Conservation (phyloP, 2,797 vertebrate species). For the Enteromius argenteus region DNA sequence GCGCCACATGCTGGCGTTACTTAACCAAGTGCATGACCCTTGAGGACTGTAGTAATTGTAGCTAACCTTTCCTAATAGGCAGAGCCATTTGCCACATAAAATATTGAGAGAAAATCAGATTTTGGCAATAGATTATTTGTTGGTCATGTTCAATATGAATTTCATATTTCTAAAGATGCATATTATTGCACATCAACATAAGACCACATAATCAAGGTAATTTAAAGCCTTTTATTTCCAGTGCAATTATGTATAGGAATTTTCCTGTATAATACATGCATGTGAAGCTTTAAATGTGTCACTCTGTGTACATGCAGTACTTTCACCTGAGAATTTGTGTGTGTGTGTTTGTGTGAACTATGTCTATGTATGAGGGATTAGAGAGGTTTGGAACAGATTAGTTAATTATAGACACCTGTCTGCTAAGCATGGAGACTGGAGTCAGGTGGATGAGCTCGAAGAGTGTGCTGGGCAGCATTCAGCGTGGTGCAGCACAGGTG, state of each 20-base stretch:
- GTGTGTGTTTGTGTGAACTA: constrained; percentile 46
- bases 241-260: neutral
- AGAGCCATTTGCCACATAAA: neutral
- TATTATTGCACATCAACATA: neutral
- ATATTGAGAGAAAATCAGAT: neutral
- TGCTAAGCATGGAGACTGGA: constrained; percentile 76
- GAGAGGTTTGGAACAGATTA: constrained; percentile 82
- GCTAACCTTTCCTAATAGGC: neutral
- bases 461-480: constrained; percentile 54
- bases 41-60: constrained; percentile 20
- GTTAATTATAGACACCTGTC: constrained; percentile 84
- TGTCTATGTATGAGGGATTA: constrained; percentile 77
- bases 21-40: constrained; percentile 17
- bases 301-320: neutral
- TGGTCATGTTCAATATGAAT: neutral
- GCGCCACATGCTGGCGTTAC: constrained; percentile 37
- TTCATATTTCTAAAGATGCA: neutral
- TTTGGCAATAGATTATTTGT: neutral
- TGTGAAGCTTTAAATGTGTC: neutral
- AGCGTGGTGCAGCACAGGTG: constrained; percentile 48
- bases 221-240: constrained; percentile 2
- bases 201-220: neutral
- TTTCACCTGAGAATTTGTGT: constrained; percentile 27
- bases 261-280: neutral
- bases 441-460: constrained; percentile 81